Base-by-base conservation (phyloP, 2,888 invertebrate genomes). In the Trichogramma evanescens region DNA sequence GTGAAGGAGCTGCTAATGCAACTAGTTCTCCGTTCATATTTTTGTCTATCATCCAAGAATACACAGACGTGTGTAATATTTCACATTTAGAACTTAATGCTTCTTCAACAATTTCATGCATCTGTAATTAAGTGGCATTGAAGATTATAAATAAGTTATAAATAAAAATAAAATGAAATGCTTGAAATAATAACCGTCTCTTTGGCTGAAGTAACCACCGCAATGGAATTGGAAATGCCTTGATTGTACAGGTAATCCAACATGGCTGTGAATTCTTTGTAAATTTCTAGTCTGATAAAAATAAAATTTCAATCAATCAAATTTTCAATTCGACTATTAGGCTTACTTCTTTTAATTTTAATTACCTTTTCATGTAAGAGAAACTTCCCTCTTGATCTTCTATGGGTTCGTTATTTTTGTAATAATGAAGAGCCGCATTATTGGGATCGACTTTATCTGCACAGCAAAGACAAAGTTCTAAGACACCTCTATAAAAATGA, bases 361-460 rank as follows among this genome's bases (percentile, higher is more conserved):
- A 61, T 50, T 60, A 85, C 85, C 89, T 82, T 71, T 86, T 85
- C 51, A 83, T 82, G 73, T 86, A 92, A 8, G 86, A 86, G 44
- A 88, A 78, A 71, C 86, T 87, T 9, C 94, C 95, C 71, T 93
- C 91, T 59, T 88, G 84, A 77, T 95, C 95, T 65, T 91, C 91
- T 0, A 83, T 79, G 0, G 89, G 90, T 70, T 92, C 91, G 58
- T 89, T 89, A 69, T 89, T 91, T 72, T 87, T 86, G 77, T 95
- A 95, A 77, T 86, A 95, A 78, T 93, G 91, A 49, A 92, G 79
- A 0, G 92, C 97, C 61, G 91, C 84, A 71, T 91, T 88, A 69
- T 93, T 89, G 0, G 94, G 91, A 79, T 98, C 98, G n/a, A 90
- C 79, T 75, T 89, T 91, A 54, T 84, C 82, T 0, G 95, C 95